Conservation (phyloP, 2,888 invertebrate species). For the Allygus modestus region DNA sequence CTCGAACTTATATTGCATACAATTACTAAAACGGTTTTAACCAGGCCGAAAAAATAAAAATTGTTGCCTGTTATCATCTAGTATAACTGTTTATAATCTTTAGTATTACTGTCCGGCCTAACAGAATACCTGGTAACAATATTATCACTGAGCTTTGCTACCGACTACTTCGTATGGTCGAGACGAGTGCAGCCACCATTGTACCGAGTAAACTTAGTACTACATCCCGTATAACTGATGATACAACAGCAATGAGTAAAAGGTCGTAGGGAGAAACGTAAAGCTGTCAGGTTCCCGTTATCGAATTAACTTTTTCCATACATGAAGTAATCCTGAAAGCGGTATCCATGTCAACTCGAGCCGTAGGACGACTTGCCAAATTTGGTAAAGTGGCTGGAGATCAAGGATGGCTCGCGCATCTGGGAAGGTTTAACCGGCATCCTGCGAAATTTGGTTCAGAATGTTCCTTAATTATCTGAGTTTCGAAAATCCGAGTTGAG, state of each 20-base stretch:
- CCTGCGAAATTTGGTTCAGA: neutral
- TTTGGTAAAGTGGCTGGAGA: conserved; percentile 31
- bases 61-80: too few species aligned
- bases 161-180: neutral
- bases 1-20: too few species aligned
- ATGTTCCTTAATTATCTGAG: neutral
- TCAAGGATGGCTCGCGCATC: conserved; percentile 5
- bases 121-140: too few species aligned
- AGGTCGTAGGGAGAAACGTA: neutral
- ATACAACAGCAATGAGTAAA: too few species aligned
- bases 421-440: neutral
- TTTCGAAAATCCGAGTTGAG: neutral
- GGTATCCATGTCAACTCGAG: conserved; percentile 35
- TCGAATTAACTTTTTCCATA: conserved; percentile 33
- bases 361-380: conserved; percentile 10
- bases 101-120: too few species aligned
- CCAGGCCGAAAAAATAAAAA: too few species aligned
- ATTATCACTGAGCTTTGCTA: neutral
- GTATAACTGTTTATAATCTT: too few species aligned
- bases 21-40: too few species aligned
- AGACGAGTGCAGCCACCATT: too few species aligned
- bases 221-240: too few species aligned
- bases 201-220: too few species aligned
- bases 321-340: conserved; percentile 34
- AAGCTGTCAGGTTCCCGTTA: conserved; percentile 11